Conservation (phyloP, 2,113 vertebrate genomes). For the Romanogobio albipinnatus region DNA sequence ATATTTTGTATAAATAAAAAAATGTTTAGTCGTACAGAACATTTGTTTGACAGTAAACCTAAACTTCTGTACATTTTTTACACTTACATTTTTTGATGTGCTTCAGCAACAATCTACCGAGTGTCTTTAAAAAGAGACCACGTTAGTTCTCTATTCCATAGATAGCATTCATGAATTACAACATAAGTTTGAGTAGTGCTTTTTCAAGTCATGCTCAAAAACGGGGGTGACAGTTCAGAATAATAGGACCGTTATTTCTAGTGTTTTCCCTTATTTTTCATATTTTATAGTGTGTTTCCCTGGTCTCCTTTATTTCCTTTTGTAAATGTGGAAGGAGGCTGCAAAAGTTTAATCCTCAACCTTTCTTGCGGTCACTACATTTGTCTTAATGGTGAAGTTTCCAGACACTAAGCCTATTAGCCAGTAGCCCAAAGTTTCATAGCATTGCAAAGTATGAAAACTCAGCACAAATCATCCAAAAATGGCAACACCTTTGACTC, state of each 20-base stretch:
- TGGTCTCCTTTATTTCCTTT: background rate
- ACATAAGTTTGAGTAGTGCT: too few relatives aligned
- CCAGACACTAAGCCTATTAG: background rate
- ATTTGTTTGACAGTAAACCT: too few relatives aligned
- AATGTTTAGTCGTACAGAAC: too few relatives aligned
- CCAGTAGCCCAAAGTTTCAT: background rate
- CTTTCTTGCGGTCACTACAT: background rate
- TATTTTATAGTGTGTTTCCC: background rate
- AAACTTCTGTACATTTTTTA: too few relatives aligned
- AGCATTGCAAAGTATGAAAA: background rate
- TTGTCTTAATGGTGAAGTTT: background rate
- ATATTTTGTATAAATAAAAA: too few relatives aligned
- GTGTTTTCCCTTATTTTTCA: too few relatives aligned
- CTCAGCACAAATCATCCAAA: background rate
- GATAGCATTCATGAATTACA: too few relatives aligned
- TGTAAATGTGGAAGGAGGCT: background rate
- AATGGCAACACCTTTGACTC: conserved; percentile 10
- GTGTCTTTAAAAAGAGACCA: too few relatives aligned
- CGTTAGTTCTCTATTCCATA: too few relatives aligned
- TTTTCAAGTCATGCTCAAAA: too few relatives aligned
- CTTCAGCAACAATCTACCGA: too few relatives aligned
- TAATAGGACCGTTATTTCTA: background rate
- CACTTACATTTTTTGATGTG: too few relatives aligned
- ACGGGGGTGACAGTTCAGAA: background rate
- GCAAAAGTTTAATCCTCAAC: background rate